phyloP scores from a whole-genome alignment of 2,888 invertebrate species.

The Caradrina kadenii region DNA sequence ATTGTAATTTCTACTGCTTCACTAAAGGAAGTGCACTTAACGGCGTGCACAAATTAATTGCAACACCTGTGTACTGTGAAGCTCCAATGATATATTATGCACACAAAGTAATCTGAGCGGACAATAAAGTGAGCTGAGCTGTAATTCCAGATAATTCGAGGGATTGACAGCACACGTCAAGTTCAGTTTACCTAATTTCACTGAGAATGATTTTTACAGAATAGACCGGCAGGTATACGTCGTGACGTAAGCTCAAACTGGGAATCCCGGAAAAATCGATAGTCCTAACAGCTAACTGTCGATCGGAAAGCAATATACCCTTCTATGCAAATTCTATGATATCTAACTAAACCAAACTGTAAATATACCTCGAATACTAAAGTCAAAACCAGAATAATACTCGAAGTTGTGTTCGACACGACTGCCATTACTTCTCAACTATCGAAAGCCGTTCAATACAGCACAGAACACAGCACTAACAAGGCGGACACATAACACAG shows the following conservation, averaged over 20 bases:
- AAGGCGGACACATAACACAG: constrained; percentile 62
- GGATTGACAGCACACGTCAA: no score
- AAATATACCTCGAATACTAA: not conserved
- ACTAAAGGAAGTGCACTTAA: constrained; percentile 33
- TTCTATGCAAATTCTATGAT: no score
- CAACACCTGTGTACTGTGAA: constrained; percentile 25
- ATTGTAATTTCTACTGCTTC: constrained; percentile 67
- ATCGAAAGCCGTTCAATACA: constrained; percentile 50
- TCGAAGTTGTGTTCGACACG: constrained; percentile 23
- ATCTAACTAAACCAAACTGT: no score
- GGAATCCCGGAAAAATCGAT: constrained; percentile 30
- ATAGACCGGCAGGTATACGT: not conserved
- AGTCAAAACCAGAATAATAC: not conserved
- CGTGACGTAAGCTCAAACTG: not conserved
- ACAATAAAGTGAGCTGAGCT: not conserved
- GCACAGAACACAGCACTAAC: constrained; percentile 57
- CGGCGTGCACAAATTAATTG: constrained; percentile 32
- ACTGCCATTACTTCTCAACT: constrained; percentile 45
- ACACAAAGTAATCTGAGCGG: not conserved
- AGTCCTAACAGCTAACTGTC: not conserved
- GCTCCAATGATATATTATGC: not conserved
- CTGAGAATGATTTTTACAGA: not conserved
- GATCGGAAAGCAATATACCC: not conserved
- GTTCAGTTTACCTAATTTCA: not conserved
- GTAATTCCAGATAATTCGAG: not conserved